Evolutionary conservation across 2,797 vertebrate species (phyloP).

Genomic region (Ficedula albicollis): DNA sequence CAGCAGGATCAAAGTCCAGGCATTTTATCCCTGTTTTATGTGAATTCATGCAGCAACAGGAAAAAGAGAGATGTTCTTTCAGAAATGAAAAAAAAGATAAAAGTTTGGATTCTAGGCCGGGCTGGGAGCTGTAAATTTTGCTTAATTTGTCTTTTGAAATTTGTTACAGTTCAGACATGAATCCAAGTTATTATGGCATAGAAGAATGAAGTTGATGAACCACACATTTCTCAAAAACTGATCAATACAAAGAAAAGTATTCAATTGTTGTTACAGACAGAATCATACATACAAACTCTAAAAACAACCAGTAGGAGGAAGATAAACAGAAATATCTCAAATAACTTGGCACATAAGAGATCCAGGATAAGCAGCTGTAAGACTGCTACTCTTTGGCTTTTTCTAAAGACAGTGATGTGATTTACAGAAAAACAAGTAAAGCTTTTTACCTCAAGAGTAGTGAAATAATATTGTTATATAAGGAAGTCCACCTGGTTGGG

Average conservation of each 20-base stretch:
- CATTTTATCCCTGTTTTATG: background rate
- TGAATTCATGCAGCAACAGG: background rate
- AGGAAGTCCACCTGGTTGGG: no score
- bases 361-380: background rate
- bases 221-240: background rate
- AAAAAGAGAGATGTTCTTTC: background rate
- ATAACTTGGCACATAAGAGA: background rate
- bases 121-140: background rate
- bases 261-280: background rate
- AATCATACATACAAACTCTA: background rate
- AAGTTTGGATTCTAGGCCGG: background rate
- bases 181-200: background rate
- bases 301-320: background rate
- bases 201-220: background rate
- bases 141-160: slow-evolving; percentile 19
- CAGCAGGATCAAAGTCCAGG: background rate
- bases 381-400: background rate
- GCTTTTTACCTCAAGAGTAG: background rate
- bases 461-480: background rate
- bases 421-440: background rate
- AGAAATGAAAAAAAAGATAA: background rate
- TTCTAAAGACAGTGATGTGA: background rate
- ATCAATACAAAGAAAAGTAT: background rate
- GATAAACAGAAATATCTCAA: background rate
- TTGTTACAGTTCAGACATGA: background rate